Evolutionary conservation across 2,888 invertebrate genomes (phyloP).

Genomic region (Lasioglossum marginatum): DNA sequence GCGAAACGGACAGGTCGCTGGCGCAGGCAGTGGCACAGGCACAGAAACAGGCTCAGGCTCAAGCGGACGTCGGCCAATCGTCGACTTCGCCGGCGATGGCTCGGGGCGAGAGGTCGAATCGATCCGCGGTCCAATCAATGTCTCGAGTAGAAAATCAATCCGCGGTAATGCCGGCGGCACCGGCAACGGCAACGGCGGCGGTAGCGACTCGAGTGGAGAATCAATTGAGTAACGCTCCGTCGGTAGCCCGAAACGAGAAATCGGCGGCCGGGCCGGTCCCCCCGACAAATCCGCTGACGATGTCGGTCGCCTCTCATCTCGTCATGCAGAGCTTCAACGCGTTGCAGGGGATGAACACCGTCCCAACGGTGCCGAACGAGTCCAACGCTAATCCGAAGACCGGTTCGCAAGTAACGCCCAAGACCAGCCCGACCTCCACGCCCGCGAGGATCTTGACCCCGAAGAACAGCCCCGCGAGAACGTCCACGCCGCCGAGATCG

Average conservation of each 20-base stretch:
- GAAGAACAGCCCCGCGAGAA: slow-evolving; percentile 46
- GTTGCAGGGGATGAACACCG: slow-evolving; percentile 73
- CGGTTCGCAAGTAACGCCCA: slow-evolving; percentile 20
- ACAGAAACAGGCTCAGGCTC: background rate
- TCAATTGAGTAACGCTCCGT: slow-evolving; percentile 45
- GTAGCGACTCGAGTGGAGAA: slow-evolving; percentile 50
- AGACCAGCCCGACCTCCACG: slow-evolving; percentile 39
- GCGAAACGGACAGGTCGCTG: slow-evolving; percentile 36
- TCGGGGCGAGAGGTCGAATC: slow-evolving; percentile 57
- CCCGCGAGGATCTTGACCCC: slow-evolving; percentile 32
- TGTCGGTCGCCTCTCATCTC: slow-evolving; percentile 77
- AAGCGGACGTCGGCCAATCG: slow-evolving; percentile 28
- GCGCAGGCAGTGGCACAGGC: background rate
- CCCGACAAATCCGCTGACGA: slow-evolving; percentile 70
- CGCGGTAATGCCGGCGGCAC: slow-evolving; percentile 7
- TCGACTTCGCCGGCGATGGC: slow-evolving; percentile 14
- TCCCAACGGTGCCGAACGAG: background rate
- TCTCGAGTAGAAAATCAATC: slow-evolving; percentile 65
- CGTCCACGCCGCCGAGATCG: slow-evolving; percentile 41
- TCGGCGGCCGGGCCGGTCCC: slow-evolving; percentile 34
- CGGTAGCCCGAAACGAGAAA: slow-evolving; percentile 50
- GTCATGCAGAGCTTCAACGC: slow-evolving; percentile 80
- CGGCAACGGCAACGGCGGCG: background rate
- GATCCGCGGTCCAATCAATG: slow-evolving; percentile 54
- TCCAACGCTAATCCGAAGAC: background rate